Evolutionary conservation across 92 coral and sea anemone species (phyloP).

Genomic region (Nematostella vectensis): DNA sequence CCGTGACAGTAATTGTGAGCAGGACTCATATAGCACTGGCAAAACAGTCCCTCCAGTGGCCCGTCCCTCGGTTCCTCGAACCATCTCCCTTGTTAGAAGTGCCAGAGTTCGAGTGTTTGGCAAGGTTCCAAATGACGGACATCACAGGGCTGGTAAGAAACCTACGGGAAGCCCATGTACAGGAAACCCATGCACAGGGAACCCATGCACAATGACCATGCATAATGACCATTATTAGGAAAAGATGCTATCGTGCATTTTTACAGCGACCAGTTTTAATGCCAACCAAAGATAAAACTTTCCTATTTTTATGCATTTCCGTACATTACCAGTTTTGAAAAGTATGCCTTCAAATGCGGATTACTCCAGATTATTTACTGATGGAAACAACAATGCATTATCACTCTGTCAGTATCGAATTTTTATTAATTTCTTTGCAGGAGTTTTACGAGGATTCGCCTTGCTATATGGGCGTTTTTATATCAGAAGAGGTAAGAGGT

Average conservation of each 20-base stretch:
- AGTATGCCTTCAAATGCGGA: too few relatives aligned
- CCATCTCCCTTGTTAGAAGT: slow-evolving; percentile 53
- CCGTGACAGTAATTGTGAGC: slow-evolving; percentile 60
- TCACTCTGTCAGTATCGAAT: too few relatives aligned
- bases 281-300: too few relatives aligned
- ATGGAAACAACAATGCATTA: too few relatives aligned
- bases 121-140: slow-evolving; percentile 81
- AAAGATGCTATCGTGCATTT: too few relatives aligned
- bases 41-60: slow-evolving; percentile 92
- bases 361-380: too few relatives aligned
- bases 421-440: slow-evolving; percentile 36
- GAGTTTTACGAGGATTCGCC: slow-evolving; percentile 70
- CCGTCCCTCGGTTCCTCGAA: slow-evolving; percentile 70
- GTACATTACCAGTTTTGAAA: too few relatives aligned
- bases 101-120: slow-evolving; percentile 73
- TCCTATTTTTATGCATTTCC: too few relatives aligned
- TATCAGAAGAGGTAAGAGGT: slow-evolving; percentile 77
- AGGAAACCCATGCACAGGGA: background rate
- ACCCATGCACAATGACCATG: background rate
- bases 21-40: slow-evolving; percentile 76
- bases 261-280: too few relatives aligned
- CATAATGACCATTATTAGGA: too few relatives aligned
- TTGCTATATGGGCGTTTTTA: slow-evolving; percentile 67
- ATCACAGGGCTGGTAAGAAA: slow-evolving; percentile 75
- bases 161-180: too few relatives aligned